Percentiles rank a stretch among this genome's conserved stretches.
Conservation (phyloP, 2,888 invertebrate genomes). For the Lasius platythorax region DNA sequence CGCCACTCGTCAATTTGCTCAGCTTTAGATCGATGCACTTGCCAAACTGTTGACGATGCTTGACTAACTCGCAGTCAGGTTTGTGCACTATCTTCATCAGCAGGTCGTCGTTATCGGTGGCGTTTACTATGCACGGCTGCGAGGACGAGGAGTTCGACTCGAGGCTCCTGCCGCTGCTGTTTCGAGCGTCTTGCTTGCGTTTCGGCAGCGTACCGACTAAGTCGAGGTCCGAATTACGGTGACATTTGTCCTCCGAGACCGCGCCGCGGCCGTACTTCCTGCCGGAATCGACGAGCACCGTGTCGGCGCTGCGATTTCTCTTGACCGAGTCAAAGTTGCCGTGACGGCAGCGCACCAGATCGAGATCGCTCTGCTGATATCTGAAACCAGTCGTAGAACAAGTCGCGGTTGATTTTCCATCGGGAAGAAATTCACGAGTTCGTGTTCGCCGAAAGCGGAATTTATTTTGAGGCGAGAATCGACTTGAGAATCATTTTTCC, state of each 20-base stretch:
- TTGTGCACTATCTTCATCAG: slow-evolving; percentile 82
- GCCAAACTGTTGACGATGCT: slow-evolving; percentile 78
- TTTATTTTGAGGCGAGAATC: background rate
- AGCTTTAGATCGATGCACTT: slow-evolving; percentile 79
- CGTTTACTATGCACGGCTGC: slow-evolving; percentile 57
- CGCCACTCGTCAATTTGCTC: slow-evolving; percentile 78
- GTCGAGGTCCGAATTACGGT: slow-evolving; percentile 79
- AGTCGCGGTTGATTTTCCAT: slow-evolving; percentile 9
- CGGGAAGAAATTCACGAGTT: background rate
- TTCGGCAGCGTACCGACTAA: slow-evolving; percentile 82
- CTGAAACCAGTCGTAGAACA: slow-evolving; percentile 63
- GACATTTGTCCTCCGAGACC: slow-evolving; percentile 75
- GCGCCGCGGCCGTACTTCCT: slow-evolving; percentile 68
- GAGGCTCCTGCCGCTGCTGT: slow-evolving; percentile 62
- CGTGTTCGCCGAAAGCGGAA: background rate
- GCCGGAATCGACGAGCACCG: slow-evolving; percentile 65
- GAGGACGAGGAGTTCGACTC: slow-evolving; percentile 68
- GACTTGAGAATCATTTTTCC: slow-evolving; percentile 30
- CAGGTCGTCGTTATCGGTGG: slow-evolving; percentile 72
- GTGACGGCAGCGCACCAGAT: slow-evolving; percentile 81
- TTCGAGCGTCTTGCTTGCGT: slow-evolving; percentile 71
- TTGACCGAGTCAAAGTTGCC: slow-evolving; percentile 79
- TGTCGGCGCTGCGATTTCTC: slow-evolving; percentile 76
- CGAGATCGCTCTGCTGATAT: slow-evolving; percentile 82
- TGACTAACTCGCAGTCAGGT: slow-evolving; percentile 81